These are phyloP conservation scores for Clavelina lepadiformis DNA, from an alignment of 23 tunicate genomes.

Conservation along the genomic window DNA sequence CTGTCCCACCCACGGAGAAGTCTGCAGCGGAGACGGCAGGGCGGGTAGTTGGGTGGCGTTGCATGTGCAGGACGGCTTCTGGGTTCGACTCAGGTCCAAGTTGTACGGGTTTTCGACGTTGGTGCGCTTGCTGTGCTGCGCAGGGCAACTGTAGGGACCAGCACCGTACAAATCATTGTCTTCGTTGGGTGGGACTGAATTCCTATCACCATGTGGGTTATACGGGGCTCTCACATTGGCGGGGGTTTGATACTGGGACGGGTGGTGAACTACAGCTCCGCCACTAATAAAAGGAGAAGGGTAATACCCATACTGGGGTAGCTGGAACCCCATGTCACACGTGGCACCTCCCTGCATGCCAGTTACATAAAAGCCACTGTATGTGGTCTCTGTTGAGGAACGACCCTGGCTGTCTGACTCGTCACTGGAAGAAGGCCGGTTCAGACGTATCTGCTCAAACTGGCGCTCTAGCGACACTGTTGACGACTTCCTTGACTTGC, in stretches of 20 bases:
- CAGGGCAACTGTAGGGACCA: slow-evolving; percentile 15
- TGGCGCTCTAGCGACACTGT: neutral
- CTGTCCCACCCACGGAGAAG: slow-evolving; percentile 21
- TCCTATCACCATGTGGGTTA: slow-evolving; percentile 3
- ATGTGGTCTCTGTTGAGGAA: slow-evolving; percentile 24
- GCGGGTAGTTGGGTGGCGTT: slow-evolving; percentile 8
- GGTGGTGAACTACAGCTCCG: neutral
- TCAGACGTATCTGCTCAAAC: slow-evolving; percentile 1
- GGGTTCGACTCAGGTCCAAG: slow-evolving; percentile 21
- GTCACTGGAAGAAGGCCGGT: slow-evolving; percentile 25
- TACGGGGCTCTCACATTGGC: neutral
- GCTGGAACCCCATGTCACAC: no score
- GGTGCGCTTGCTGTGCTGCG: neutral
- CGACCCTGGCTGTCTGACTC: slow-evolving; percentile 59
- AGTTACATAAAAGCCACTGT: slow-evolving; percentile 28
- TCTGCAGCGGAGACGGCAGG: slow-evolving; percentile 11
- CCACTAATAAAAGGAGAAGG: neutral
- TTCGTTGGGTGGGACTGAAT: neutral
- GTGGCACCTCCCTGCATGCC: no score
- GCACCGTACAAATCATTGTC: neutral
- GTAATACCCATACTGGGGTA: slow-evolving; percentile 6
- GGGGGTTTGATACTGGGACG: neutral
- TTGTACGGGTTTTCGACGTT: slow-evolving; percentile 40
- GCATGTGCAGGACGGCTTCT: slow-evolving; percentile 18
- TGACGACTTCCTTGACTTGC: neutral